phyloP scores from a whole-genome alignment of 2,888 invertebrate genomes.

The Megastigmus dorsalis region DNA sequence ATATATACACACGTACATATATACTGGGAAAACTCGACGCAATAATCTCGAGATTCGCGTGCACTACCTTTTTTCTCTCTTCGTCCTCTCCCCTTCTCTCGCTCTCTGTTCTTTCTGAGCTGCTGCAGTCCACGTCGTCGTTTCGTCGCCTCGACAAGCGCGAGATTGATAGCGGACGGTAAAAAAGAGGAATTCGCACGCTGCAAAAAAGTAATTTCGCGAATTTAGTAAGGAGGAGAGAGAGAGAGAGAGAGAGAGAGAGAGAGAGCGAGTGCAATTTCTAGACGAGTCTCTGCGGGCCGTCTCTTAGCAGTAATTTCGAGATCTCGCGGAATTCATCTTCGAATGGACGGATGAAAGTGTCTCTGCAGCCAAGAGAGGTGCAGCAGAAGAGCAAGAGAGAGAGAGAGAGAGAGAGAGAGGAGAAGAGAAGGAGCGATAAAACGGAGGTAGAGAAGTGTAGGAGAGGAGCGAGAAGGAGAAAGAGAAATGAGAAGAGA shows the following conservation, averaged over 20 bases:
- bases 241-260: not conserved
- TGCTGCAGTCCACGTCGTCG: too few species aligned
- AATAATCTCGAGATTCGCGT: too few species aligned
- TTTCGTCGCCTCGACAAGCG: too few species aligned
- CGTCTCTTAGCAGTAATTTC: constrained; percentile 53
- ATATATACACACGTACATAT: not conserved
- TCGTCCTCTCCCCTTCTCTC: too few species aligned
- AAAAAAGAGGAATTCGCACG: not conserved
- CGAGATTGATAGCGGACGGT: too few species aligned
- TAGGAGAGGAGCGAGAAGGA: not conserved
- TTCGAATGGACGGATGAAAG: constrained; percentile 25
- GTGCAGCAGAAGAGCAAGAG: not conserved
- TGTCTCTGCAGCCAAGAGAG: too few species aligned
- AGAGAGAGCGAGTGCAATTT: not conserved
- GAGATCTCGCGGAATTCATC: constrained; percentile 55
- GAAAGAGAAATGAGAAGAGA: not conserved
- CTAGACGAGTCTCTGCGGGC: not conserved
- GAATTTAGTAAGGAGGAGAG: not conserved
- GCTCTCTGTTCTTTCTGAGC: too few species aligned
- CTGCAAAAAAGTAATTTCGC: constrained; percentile 29
- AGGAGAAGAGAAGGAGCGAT: not conserved
- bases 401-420: not conserved
- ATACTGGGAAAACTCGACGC: not conserved
- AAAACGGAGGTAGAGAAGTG: not conserved
- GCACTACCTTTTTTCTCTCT: too few species aligned